phyloP scores from a whole-genome alignment of 2,888 invertebrate species.

The Shargacucullia verbasci region DNA sequence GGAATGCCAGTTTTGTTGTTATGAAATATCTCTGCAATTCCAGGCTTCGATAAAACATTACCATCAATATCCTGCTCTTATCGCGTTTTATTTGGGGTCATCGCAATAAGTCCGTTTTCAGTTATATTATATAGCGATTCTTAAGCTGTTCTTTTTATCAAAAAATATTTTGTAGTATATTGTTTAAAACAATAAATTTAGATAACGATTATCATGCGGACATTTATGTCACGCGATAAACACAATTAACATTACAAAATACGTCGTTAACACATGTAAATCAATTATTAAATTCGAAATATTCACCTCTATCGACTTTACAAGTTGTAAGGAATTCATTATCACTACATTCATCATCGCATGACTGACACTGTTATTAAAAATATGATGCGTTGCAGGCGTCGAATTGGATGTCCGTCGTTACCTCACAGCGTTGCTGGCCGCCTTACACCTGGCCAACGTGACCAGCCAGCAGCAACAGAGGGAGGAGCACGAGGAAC shows the following conservation, averaged over 20 bases:
- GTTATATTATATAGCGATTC: slow-evolving; percentile 8
- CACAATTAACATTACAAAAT: slow-evolving; percentile 6
- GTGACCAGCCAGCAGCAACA: slow-evolving; percentile 79
- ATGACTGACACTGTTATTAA: slow-evolving; percentile 8
- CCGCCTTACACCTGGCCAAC: slow-evolving; percentile 81
- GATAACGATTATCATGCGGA: slow-evolving; percentile 6
- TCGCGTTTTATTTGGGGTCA: too few relatives aligned
- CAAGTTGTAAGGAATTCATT: slow-evolving; percentile 7
- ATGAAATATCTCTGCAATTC: too few relatives aligned
- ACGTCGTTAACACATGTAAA: slow-evolving; percentile 1
- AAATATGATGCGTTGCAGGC: slow-evolving; percentile 61
- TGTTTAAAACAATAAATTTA: slow-evolving; percentile 8
- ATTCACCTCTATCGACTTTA: slow-evolving; percentile 26
- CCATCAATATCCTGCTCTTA: too few relatives aligned
- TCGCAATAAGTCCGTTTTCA: too few relatives aligned
- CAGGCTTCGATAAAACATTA: too few relatives aligned
- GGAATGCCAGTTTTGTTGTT: too few relatives aligned
- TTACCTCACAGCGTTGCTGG: slow-evolving; percentile 80
- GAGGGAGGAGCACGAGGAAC: slow-evolving; percentile 56
- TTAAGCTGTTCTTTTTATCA: neutral
- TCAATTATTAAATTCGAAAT: slow-evolving; percentile 14
- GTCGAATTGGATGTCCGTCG: slow-evolving; percentile 82
- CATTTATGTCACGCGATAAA: slow-evolving; percentile 6
- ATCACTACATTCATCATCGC: slow-evolving; percentile 18
- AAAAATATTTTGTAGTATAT: neutral